Evolutionary conservation across 37 sponge, comb jelly and placozoan genomes (phyloP), one percentile per base, ranked within the genome.

Genomic region (Agelas oroides): DNA sequence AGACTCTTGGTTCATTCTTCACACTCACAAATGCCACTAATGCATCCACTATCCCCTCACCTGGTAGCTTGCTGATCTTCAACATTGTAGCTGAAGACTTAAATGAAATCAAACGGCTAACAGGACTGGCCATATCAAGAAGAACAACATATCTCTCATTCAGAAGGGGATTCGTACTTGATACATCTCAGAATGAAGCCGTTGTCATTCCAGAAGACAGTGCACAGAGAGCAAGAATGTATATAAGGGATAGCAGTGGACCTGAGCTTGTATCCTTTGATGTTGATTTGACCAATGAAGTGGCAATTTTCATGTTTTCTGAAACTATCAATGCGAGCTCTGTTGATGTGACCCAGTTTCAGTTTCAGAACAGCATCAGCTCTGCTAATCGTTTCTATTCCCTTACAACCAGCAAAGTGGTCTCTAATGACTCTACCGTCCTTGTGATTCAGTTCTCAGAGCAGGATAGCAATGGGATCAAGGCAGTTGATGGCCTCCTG

Each of bases 281-380:
- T 15, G 73, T 97, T 17, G 77, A 92, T 68, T 37, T 97, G 33
- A 82, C 81, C 1, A 31, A 70, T 17, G 87, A 89, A 59, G 59
- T 78, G 5, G 24, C 89, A 40, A 84, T 64, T 0, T 70, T 97
- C 35, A 78, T 85, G 2, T 97, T 97, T 76, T 71, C 89, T 55
- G 95, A 97, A 59, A 94, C 97, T 34, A 89, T 97, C 69, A 89
- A 92, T 86, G 81, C 84, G 15, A 70, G 76, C 13, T 92, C 95
- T 58, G 87, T 97, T 24, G 90, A 94, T 60, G 80, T 92, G n/a
- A 89, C 87, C 11, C 67, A 84, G 70, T 86, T 89, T 73, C 68
- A 61, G 14, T 89, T 97, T 58, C 97, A 94, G 75, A 97, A 94
- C 70, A 70, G 82, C 40, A 73, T 71, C 17, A 77, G 74, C 23